Base-by-base conservation (phyloP, 2,888 invertebrate species). In the Galeopsomyia nigrocyanea region DNA sequence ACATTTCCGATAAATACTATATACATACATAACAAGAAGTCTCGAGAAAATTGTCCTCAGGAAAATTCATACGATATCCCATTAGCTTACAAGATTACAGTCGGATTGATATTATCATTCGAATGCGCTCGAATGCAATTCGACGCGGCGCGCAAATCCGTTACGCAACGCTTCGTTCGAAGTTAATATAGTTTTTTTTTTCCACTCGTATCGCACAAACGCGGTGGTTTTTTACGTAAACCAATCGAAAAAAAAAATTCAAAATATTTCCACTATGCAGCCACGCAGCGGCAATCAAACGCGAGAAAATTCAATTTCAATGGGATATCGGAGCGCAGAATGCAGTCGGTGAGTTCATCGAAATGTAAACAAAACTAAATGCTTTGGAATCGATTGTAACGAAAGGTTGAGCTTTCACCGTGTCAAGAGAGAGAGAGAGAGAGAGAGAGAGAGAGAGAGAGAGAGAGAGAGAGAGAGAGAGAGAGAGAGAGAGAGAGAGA, bases 91-190 rank as follows among this genome's bases (percentile, higher is more conserved):
- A 10, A 26, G 67, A 16, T 67, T 58, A 39, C 22, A 51, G 50
- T 39, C 39, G 21, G 39, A 56, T 39, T 57, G 63, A 69, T 26
- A 26, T 26, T n/a, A n/a, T 26, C 69, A 50, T 57, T 63, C 57
- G 57, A 69, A 57, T 62, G 56, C 1, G 19, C 46, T 66, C 2
- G 39, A 39, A 39, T 39, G 5, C 7, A 39, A 68, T 50, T 50
- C 47, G 47, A 62, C 16, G 56, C 17, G 61, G 5, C 26, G 22
- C 13, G 5, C 6, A 39, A 55, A 63, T 69, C 21, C 17, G 6
- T 69, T 69, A 39, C n/a, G 17, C 55, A 62, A 68, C 47, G 60
- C 55, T 61, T 47, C 49, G 61, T 19, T 55, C 55, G 17, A 31
- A 53, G 61, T 67, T 22, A 31, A 9, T n/a, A 21, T 49, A 16